Conservation (phyloP, 2,797 vertebrate genomes). For the Sebastes melanostomus region DNA sequence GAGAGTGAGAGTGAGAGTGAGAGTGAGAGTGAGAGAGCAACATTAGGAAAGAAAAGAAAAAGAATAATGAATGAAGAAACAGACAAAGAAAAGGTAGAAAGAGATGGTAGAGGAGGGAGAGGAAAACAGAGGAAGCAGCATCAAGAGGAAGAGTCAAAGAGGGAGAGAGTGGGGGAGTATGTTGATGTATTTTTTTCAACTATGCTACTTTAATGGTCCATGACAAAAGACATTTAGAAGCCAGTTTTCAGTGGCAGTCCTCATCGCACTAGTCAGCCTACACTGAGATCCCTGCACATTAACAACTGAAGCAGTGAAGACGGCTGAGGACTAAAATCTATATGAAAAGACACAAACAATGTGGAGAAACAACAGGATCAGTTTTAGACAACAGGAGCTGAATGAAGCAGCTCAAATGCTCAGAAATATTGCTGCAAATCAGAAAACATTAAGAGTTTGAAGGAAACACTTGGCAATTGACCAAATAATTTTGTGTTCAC, state of each 20-base stretch:
- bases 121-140: neutral
- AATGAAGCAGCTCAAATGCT: neutral
- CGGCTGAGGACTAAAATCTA: slow-evolving; percentile 20
- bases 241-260: slow-evolving; percentile 19
- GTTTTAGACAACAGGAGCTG: neutral
- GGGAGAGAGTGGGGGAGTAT: neutral
- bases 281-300: slow-evolving; percentile 18
- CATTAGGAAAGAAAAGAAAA: neutral
- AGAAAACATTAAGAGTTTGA: neutral
- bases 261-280: slow-evolving; percentile 9
- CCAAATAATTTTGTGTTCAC: neutral
- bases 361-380: neutral
- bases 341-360: neutral
- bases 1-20: neutral
- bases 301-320: slow-evolving; percentile 9
- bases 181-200: slow-evolving; percentile 34
- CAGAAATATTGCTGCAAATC: neutral
- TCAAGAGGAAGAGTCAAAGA: neutral
- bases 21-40: neutral
- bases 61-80: neutral
- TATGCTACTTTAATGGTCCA: slow-evolving; percentile 31
- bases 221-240: slow-evolving; percentile 47
- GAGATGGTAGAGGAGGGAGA: too few relatives aligned
- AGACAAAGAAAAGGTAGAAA: neutral
- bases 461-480: neutral